Percentiles rank a stretch among this genome's conserved stretches.
phyloP scores from a whole-genome alignment of 2,888 invertebrate genomes.

The Zootermopsis nevadensis region DNA sequence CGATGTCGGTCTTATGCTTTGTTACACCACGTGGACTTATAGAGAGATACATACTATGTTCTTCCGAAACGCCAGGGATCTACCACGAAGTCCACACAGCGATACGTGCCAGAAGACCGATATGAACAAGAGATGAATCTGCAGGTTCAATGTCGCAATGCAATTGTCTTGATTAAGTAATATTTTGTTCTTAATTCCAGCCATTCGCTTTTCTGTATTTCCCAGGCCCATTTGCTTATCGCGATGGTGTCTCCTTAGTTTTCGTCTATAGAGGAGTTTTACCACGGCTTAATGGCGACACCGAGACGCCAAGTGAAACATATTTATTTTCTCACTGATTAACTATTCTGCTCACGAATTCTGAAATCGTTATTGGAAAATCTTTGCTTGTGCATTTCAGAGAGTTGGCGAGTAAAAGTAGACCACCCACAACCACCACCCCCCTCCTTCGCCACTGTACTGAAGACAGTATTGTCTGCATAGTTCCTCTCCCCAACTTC shows the following conservation, averaged over 20 bases:
- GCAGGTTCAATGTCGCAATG: too few species aligned
- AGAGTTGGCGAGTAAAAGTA: not conserved
- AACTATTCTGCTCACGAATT: conserved; percentile 44
- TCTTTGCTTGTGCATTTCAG: not conserved
- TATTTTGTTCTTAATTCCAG: too few species aligned
- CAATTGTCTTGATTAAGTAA: too few species aligned
- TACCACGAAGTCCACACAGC: too few species aligned
- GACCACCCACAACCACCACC: too few species aligned
- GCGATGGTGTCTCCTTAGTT: not conserved
- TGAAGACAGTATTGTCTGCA: not conserved
- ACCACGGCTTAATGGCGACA: not conserved
- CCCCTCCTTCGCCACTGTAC: not conserved
- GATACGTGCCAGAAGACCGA: too few species aligned
- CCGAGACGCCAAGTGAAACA: conserved; percentile 41
- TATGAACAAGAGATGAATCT: too few species aligned
- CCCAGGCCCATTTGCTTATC: not conserved
- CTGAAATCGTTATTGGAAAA: conserved; percentile 37
- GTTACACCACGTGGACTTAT: too few species aligned
- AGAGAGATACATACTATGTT: too few species aligned
- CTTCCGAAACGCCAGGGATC: too few species aligned
- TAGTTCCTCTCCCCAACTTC: not conserved
- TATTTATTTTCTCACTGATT: conserved; percentile 46
- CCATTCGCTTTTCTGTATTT: not conserved
- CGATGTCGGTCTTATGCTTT: too few species aligned
- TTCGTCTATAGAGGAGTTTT: not conserved